phyloP scores from a whole-genome alignment of 92 coral and sea anemone species.

The Paramuricea clavata region DNA sequence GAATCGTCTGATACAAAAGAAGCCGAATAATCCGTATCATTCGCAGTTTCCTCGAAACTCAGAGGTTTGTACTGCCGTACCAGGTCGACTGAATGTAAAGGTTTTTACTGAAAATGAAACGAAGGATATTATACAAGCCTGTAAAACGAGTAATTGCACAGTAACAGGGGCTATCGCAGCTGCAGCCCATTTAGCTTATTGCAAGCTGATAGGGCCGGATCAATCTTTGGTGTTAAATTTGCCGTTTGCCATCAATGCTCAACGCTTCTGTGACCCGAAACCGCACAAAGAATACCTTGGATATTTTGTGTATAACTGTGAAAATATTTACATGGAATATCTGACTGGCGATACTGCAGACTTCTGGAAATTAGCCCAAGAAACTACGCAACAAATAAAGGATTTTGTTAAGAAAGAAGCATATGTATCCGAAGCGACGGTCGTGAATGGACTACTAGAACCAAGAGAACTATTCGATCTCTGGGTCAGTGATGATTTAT shows the following conservation, averaged over 20 bases:
- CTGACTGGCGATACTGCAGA: not conserved
- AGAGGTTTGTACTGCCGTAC: not conserved
- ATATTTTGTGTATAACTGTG: not conserved
- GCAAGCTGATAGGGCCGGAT: too few species aligned
- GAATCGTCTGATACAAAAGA: too few species aligned
- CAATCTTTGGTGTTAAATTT: not conserved
- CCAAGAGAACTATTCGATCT: not conserved
- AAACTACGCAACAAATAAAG: not conserved
- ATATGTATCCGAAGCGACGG: not conserved
- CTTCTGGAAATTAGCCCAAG: conserved; percentile 26
- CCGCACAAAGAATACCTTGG: conserved; percentile 26
- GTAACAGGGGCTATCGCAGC: conserved; percentile 33
- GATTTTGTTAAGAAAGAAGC: not conserved
- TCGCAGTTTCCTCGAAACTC: conserved; percentile 1
- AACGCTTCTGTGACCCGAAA: conserved; percentile 2
- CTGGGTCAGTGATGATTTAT: not conserved
- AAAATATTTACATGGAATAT: not conserved
- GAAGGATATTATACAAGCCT: conserved; percentile 4
- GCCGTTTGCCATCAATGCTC: not conserved
- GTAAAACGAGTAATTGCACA: conserved; percentile 9
- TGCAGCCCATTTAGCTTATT: conserved; percentile 24
- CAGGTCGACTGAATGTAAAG: not conserved
- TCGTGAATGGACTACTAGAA: not conserved
- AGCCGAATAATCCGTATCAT: not conserved
- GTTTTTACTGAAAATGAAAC: conserved; percentile 31